A percentile compares a stretch with the other conserved stretches of the same genome.
Conservation (phyloP, 53 echinoderm and acorn worm genomes). For the Actinopyga echinites region DNA sequence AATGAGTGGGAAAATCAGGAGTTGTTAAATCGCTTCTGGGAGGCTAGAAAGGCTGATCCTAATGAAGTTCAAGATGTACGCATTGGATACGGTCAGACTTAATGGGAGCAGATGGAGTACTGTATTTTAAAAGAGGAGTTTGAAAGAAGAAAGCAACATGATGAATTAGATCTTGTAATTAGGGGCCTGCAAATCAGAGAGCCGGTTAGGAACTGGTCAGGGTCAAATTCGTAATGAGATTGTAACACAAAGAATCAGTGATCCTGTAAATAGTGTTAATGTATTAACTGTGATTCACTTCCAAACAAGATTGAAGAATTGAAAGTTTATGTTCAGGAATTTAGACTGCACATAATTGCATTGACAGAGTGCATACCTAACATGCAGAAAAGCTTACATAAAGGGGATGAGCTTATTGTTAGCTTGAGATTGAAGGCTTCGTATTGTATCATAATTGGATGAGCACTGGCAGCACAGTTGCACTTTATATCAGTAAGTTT, state of each 20-base stretch:
- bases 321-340: neutral
- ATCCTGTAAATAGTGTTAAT: neutral
- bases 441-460: too few species aligned
- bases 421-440: too few species aligned
- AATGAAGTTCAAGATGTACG: neutral
- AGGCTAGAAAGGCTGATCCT: neutral
- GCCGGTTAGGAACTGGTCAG: neutral
- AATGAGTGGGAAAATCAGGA: neutral
- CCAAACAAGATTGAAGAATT: neutral
- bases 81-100: neutral
- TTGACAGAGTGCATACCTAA: too few species aligned
- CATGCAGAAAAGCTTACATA: too few species aligned
- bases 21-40: neutral
- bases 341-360: too few species aligned
- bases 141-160: neutral
- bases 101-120: conserved; percentile 12
- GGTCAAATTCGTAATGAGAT: neutral
- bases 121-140: neutral
- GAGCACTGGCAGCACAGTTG: too few species aligned
- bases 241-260: neutral
- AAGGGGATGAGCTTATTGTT: too few species aligned
- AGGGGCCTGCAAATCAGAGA: neutral
- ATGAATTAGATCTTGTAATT: neutral
- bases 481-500: too few species aligned
- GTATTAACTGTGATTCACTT: neutral